These are phyloP conservation scores for Phrynocephalus forsythii DNA, from an alignment of 2,797 vertebrate genomes.

Conservation along the genomic window DNA sequence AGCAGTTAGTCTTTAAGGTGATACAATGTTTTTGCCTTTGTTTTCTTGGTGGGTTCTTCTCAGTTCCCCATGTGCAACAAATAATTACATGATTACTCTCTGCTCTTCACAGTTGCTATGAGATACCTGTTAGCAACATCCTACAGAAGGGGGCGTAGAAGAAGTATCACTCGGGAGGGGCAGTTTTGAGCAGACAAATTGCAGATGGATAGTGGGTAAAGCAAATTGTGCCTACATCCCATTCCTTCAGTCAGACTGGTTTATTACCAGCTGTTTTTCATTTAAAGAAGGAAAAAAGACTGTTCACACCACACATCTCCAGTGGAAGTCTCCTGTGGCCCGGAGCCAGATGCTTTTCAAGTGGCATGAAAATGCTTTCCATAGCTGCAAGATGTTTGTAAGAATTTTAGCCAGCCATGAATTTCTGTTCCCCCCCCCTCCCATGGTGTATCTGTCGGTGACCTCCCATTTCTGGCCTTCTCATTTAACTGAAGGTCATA, in stretches of 20 bases:
- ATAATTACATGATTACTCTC: neutral
- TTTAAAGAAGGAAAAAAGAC: neutral
- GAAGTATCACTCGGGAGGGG: neutral
- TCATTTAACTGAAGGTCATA: neutral
- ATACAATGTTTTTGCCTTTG: too few species aligned
- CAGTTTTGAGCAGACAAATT: neutral
- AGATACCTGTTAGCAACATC: neutral
- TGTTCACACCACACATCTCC: neutral
- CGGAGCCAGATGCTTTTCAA: constrained; percentile 9
- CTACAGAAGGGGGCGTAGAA: neutral
- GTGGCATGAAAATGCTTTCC: neutral
- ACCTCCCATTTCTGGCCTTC: neutral
- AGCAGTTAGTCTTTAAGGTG: too few species aligned
- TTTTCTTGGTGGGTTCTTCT: neutral
- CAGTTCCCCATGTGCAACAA: neutral
- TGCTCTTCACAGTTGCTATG: too few species aligned
- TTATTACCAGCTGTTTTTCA: constrained; percentile 2
- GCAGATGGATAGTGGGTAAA: neutral
- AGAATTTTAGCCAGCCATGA: constrained; percentile 8
- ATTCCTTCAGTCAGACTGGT: neutral
- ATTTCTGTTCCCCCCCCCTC: neutral
- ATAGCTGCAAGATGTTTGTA: neutral
- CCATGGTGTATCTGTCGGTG: neutral
- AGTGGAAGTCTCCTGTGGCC: neutral
- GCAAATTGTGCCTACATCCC: neutral